These are phyloP conservation scores for Anagrus nilaparvatae DNA, from an alignment of 1,140 invertebrate species.

Conservation along the genomic window DNA sequence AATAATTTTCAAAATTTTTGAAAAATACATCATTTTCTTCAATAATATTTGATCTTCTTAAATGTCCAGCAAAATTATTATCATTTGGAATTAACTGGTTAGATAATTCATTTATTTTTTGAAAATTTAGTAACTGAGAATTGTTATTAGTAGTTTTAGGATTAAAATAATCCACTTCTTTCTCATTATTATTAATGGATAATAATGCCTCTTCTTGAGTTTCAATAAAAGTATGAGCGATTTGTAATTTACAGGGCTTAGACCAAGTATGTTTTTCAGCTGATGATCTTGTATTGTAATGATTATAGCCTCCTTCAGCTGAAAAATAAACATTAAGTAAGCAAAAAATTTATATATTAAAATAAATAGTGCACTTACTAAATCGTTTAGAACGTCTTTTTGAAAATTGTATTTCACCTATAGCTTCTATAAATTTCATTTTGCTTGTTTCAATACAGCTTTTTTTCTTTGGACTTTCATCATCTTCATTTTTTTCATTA, in stretches of 20 bases:
- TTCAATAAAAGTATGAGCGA: slow-evolving; percentile 17
- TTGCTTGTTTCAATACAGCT: slow-evolving; percentile 3
- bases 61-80: slow-evolving; percentile 17
- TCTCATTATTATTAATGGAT: not conserved
- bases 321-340: not conserved
- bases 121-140: slow-evolving; percentile 8
- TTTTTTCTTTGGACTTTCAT: slow-evolving; percentile 9
- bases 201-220: not conserved
- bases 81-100: slow-evolving; percentile 13
- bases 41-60: slow-evolving; percentile 9
- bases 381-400: slow-evolving; percentile 6
- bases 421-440: slow-evolving; percentile 21
- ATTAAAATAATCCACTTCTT: too few species aligned
- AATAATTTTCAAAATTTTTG: slow-evolving; percentile 6
- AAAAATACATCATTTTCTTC: slow-evolving; percentile 16
- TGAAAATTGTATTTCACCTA: slow-evolving; percentile 19
- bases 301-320: slow-evolving; percentile 9
- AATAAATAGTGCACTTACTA: slow-evolving; percentile 11
- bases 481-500: slow-evolving; percentile 14
- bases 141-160: too few species aligned
- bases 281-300: slow-evolving; percentile 7
- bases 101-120: slow-evolving; percentile 16
- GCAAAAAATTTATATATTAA: not conserved
- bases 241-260: slow-evolving; percentile 20
- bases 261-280: slow-evolving; percentile 16